Base-by-base conservation (phyloP, 2,888 invertebrate species). In the Nematopogon swammerdamellus region DNA sequence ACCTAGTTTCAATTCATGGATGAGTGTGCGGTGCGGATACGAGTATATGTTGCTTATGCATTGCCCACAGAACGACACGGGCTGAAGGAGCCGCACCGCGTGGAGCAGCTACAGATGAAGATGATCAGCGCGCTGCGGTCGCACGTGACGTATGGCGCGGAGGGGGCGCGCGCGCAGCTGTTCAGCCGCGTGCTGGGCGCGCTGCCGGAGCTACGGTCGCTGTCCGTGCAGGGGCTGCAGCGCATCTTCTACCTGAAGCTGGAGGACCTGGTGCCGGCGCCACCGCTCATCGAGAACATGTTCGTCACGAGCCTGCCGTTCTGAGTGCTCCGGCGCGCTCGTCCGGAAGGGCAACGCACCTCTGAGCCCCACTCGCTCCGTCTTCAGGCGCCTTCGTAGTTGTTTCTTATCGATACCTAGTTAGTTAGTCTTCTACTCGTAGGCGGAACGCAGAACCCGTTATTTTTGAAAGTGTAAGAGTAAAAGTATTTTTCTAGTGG, bases 41-140 rank as follows among this genome's bases (percentile, higher is more conserved):
- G 11, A 36, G 3, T 14, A 14, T 14, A n/a, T 8, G 14, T 36
- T 36, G n/a, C n/a, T 25, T 36, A 14, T 36, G 25, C 25, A 25
- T 36, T 57, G 51, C 58, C 67, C 68, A 45, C 84, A 96, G 96
- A 95, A 72, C 88, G 97, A 19, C 95, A 95, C 65, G 96, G 96
- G 45, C 76, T 97, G 57, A 89, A 90, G 63, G 95, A 97, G 63
- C 92, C 94, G 1, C 89, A 91, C 64, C 89, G 92, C 60, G 92
- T 97, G 58, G 97, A 98, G 68, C 93, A 92, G 61, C 82, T 97
- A 17, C 97, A 98, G 70, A 95, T 94, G 91, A 96, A 95, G 73
- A 92, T 98, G 62, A 95, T 97, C 60, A 92, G 93, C 54, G 95
- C 96, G 52, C 82, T 98, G 52, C 88, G 96, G 45, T 97, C 98